Conservation (phyloP, 2,797 vertebrate species). For the Arctocebus calabarensis region DNA sequence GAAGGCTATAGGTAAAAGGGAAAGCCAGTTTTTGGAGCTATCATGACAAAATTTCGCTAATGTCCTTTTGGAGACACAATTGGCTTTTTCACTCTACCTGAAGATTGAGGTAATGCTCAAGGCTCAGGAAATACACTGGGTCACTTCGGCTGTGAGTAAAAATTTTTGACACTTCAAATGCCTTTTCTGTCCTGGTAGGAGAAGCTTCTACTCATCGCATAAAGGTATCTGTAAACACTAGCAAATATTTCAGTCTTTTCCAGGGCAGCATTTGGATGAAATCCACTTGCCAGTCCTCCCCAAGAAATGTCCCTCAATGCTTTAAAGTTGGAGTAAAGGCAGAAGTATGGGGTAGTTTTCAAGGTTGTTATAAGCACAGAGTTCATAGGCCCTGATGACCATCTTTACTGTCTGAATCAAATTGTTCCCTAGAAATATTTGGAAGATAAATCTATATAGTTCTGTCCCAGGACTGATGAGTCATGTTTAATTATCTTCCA, state of each 20-base stretch:
- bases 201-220: background rate
- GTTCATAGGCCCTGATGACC: background rate
- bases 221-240: background rate
- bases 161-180: background rate
- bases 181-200: background rate
- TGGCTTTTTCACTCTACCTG: background rate
- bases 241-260: background rate
- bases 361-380: background rate
- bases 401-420: background rate
- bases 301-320: background rate
- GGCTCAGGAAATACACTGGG: background rate
- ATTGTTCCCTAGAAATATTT: background rate
- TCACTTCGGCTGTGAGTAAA: background rate
- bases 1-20: background rate
- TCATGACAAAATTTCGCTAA: background rate
- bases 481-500: background rate
- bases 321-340: background rate
- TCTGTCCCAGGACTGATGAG: background rate
- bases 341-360: background rate
- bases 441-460: background rate
- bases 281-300: background rate
- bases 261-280: background rate
- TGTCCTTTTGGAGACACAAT: background rate
- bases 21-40: background rate
- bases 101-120: background rate